A percentile compares a stretch with the other conserved stretches of the same genome.
Conservation (phyloP, 23 tunicate genomes). For the Ascidia mentula region DNA sequence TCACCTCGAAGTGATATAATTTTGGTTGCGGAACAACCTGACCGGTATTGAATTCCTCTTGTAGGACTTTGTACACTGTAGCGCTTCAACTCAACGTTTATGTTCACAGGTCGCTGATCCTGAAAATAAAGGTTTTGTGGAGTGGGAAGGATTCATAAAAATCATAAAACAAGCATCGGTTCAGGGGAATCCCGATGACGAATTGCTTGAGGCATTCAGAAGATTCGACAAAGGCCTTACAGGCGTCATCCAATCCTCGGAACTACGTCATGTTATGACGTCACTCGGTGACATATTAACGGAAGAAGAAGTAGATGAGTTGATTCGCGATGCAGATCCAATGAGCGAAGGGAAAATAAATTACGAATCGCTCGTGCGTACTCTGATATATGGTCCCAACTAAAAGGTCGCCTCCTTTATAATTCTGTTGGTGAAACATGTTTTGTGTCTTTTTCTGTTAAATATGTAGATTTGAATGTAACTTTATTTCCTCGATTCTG, state of each 20-base stretch:
- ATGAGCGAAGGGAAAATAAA: slow-evolving; percentile 50
- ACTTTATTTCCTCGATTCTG: too few relatives aligned
- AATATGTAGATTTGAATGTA: too few relatives aligned
- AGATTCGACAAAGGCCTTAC: slow-evolving; percentile 68
- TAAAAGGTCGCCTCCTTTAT: too few relatives aligned
- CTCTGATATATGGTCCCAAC: slow-evolving; percentile 70
- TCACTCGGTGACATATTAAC: slow-evolving; percentile 66
- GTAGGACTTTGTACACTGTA: background rate
- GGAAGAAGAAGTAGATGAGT: slow-evolving; percentile 75
- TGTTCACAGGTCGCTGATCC: slow-evolving; percentile 66
- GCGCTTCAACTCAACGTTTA: background rate
- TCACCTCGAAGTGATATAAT: too few relatives aligned
- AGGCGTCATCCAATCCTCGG: slow-evolving; percentile 45
- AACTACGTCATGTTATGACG: slow-evolving; percentile 52
- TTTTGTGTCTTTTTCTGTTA: too few relatives aligned
- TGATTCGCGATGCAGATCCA: slow-evolving; percentile 72
- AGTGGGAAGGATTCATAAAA: slow-evolving; percentile 72
- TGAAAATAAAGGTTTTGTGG: slow-evolving; percentile 55
- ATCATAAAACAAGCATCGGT: slow-evolving; percentile 53
- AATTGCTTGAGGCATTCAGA: slow-evolving; percentile 75
- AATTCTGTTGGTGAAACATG: too few relatives aligned
- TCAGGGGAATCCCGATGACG: slow-evolving; percentile 68
- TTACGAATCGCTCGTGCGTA: slow-evolving; percentile 74
- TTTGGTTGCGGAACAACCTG: too few relatives aligned
- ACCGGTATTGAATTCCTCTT: too few relatives aligned